Base-by-base conservation (phyloP, 2,888 invertebrate genomes). In the Ellobium chinense region DNA sequence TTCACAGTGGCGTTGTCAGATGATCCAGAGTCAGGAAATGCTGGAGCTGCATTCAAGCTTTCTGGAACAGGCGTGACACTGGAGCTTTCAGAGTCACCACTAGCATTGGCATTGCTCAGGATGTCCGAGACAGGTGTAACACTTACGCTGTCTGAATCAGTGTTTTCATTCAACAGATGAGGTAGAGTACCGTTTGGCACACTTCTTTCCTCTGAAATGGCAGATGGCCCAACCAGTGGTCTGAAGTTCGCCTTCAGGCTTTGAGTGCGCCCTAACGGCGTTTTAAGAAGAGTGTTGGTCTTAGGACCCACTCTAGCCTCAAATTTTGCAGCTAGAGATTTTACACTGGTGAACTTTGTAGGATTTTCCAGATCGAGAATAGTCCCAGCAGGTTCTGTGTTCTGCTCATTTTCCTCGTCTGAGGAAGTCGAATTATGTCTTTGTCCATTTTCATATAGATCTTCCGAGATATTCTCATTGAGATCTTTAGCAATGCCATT, bases 301-400 rank as follows among this genome's bases (percentile, higher is more conserved):
- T 66, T 77, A 0, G 9, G 27, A 21, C 24, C 27, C 0, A 12
- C 39, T 31, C 37, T 66, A 29, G 63, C 72, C 69, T 82, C 63
- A 78, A 63, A 76, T 69, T 82, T 54, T 72, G 75, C 70, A 58
- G 73, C 39, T n/a, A 80, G 14, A 58, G 80, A 46, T 37, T 68
- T 66, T 1, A 73, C 74, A 9, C 24, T 72, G 5, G 69, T 36
- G 36, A 31, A 21, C 1, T 54, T 27, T 9, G 12, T 12, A 27
- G 29, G 4, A 24, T 7, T 5, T 21, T 63, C 24, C 27, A n/a
- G 62, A 46, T 63, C 31, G 63, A 29, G n/a, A 31, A 31, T 31
- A 4, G 14, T 46, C 31, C 54, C 39, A 5, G n/a, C 18, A 74
- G 62, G 34, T 34, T 5, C 24, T 18, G 31, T 31, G n/a, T 56